A percentile compares a stretch with the other conserved stretches of the same genome.
These are phyloP conservation scores for Oryctes rhinoceros DNA, from an alignment of 1,140 invertebrate species.

Conservation along the genomic window DNA sequence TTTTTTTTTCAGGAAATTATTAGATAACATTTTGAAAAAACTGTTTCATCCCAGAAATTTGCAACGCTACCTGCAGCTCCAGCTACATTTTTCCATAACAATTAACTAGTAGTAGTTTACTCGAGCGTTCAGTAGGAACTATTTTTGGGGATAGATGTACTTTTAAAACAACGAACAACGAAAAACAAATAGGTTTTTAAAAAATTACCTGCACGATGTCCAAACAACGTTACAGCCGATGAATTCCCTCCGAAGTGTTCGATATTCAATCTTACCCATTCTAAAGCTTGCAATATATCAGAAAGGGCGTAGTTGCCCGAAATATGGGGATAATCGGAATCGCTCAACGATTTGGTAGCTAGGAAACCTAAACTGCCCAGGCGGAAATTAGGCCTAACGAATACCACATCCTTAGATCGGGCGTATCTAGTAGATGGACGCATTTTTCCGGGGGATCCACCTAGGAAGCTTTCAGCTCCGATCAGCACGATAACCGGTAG, in stretches of 20 bases:
- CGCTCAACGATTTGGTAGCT: constrained; percentile 73
- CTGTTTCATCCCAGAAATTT: too few relatives aligned
- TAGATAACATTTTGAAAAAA: not conserved
- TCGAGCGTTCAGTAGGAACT: too few relatives aligned
- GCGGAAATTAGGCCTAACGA: constrained; percentile 84
- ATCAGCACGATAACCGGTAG: constrained; percentile 84
- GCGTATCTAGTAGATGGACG: constrained; percentile 61
- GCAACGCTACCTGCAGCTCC: too few relatives aligned
- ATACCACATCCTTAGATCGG: constrained; percentile 78
- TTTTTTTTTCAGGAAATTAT: too few relatives aligned
- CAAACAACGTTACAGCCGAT: constrained; percentile 78
- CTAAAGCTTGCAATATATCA: constrained; percentile 78
- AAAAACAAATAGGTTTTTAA: too few relatives aligned
- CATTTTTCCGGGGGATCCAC: constrained; percentile 71
- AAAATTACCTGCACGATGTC: constrained; percentile 73
- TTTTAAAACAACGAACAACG: too few relatives aligned
- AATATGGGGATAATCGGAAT: constrained; percentile 73
- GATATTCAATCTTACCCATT: constrained; percentile 84
- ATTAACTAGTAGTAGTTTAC: too few relatives aligned
- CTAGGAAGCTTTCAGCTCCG: constrained; percentile 77
- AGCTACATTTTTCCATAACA: too few relatives aligned
- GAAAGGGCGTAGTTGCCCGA: constrained; percentile 89
- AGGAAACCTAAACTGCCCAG: constrained; percentile 83
- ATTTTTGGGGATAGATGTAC: too few relatives aligned
- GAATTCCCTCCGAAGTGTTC: constrained; percentile 84